phyloP scores from a whole-genome alignment of 2,113 vertebrate genomes.

The Archilochus colubris region DNA sequence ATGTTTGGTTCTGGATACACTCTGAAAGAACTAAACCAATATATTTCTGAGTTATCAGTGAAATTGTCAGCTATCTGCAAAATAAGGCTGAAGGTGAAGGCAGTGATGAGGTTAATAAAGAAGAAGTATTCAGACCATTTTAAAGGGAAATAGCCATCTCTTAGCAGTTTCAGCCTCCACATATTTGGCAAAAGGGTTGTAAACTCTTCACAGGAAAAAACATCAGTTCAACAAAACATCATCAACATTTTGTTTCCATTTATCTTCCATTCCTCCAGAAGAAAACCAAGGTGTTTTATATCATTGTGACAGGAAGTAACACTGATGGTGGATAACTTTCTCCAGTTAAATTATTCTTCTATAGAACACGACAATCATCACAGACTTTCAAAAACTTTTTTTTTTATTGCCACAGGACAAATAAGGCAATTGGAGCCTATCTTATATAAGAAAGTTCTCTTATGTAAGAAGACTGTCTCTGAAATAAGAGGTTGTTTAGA shows the following conservation, averaged over 20 bases:
- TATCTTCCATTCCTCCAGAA: neutral
- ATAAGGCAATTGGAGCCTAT: accelerated
- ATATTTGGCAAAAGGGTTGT: neutral
- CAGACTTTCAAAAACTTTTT: neutral
- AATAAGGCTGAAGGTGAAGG: neutral
- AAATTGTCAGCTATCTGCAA: neutral
- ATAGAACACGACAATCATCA: neutral
- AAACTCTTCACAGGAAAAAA: neutral
- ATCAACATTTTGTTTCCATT: neutral
- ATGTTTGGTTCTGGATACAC: neutral
- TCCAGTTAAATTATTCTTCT: neutral
- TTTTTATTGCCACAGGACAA: accelerated
- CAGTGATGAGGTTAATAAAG: neutral
- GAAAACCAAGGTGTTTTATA: neutral
- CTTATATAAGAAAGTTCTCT: neutral
- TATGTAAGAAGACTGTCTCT: neutral
- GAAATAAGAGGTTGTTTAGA: no score
- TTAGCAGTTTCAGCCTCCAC: neutral
- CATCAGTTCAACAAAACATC: neutral
- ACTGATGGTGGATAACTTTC: neutral
- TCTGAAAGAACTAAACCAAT: neutral
- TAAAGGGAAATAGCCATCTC: neutral
- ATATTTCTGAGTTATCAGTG: neutral
- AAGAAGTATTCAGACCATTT: neutral
- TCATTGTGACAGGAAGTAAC: neutral